Conservation (phyloP, 2,797 vertebrate species). For the Simalia tracyae region DNA sequence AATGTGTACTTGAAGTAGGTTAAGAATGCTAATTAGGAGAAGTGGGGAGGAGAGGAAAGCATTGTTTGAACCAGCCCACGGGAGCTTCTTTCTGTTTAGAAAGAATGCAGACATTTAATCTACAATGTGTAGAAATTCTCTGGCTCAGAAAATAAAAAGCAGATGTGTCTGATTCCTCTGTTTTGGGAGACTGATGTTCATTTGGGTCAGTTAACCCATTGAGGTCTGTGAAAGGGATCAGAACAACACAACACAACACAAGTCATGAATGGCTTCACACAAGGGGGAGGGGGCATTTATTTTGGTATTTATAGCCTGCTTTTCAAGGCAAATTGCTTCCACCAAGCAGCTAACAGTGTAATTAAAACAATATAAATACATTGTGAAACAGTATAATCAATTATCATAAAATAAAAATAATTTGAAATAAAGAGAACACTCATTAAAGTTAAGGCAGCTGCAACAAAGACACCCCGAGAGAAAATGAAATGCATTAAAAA, state of each 20-base stretch:
- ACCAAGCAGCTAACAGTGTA: neutral
- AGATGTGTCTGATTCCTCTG: conserved; percentile 71
- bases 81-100: conserved; percentile 72
- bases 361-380: neutral
- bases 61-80: conserved; percentile 17
- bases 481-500: no score
- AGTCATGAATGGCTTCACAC: neutral
- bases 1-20: neutral
- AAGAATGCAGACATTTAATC: conserved; percentile 73
- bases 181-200: conserved; percentile 56
- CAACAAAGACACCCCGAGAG: neutral
- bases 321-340: neutral
- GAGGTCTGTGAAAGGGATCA: conserved; percentile 22
- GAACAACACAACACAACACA: neutral
- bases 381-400: neutral
- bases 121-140: conserved; percentile 53
- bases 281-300: neutral
- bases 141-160: conserved; percentile 77
- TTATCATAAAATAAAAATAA: neutral
- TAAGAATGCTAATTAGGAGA: neutral
- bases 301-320: neutral
- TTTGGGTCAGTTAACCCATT: conserved; percentile 64
- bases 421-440: no score
- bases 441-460: neutral
- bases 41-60: neutral